A percentile compares a stretch with the other conserved stretches of the same genome.
Evolutionary conservation across 2,888 invertebrate species (phyloP).

Genomic region (Smittia aterrima): DNA sequence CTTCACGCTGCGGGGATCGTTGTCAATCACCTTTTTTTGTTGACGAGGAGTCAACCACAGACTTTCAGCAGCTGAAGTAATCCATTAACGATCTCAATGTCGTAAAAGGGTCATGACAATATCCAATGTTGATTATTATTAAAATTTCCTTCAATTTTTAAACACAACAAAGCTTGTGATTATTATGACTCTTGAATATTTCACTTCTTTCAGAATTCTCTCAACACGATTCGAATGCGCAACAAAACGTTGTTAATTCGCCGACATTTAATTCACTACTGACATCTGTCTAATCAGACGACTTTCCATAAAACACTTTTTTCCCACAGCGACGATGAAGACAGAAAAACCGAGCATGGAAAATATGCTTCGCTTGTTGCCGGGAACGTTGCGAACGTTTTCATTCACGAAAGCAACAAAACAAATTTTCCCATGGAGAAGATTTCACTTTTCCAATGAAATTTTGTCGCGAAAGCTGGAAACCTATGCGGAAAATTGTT

Average conservation of each 20-base stretch:
- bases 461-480: not conserved
- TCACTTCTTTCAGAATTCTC: constrained; percentile 17
- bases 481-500: not conserved
- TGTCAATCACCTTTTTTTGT: not conserved
- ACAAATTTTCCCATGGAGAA: no score
- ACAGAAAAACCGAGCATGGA: not conserved
- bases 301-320: constrained; percentile 35
- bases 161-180: not conserved
- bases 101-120: no score
- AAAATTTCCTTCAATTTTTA: not conserved
- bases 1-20: not conserved
- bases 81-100: not conserved
- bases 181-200: not conserved
- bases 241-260: constrained; percentile 31
- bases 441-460: no score
- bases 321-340: constrained; percentile 8
- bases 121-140: not conserved
- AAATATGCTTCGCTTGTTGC: constrained; percentile 4
- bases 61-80: not conserved
- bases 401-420: no score
- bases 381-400: no score
- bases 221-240: constrained; percentile 2
- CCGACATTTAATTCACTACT: constrained; percentile 41
- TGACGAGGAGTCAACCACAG: not conserved
- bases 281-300: constrained; percentile 40